phyloP scores from a whole-genome alignment of 2,797 vertebrate species.

The Orientallactaga sibirica region DNA sequence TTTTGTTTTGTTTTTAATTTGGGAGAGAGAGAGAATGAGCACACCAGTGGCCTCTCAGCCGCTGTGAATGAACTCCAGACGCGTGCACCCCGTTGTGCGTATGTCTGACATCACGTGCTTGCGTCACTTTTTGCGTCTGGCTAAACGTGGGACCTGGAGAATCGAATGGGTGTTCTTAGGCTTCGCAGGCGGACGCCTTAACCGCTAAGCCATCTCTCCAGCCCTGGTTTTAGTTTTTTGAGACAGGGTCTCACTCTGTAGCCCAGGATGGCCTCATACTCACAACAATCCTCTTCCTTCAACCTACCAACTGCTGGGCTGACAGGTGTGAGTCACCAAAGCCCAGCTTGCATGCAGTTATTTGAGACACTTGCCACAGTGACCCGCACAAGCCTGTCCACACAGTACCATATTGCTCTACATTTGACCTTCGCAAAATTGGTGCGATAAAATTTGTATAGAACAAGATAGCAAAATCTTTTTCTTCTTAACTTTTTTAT shows the following conservation, averaged over 20 bases:
- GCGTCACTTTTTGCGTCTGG: no score
- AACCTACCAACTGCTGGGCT: not conserved
- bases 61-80: no score
- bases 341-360: not conserved
- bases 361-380: not conserved
- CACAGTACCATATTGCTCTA: not conserved
- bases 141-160: no score
- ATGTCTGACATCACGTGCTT: no score
- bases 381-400: rapidly evolving
- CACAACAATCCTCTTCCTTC: not conserved
- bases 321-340: not conserved
- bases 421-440: not conserved
- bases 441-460: not conserved
- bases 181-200: no score
- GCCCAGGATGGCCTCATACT: not conserved
- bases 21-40: no score
- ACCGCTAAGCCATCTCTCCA: no score
- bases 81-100: no score
- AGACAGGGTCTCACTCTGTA: not conserved
- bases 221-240: not conserved
- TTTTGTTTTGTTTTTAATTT: no score
- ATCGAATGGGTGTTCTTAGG: no score
- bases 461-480: not conserved
- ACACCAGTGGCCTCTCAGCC: no score
- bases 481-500: no score